These are phyloP conservation scores for Crocuta crocuta DNA, from an alignment of 2,113 vertebrate species.

Conservation along the genomic window DNA sequence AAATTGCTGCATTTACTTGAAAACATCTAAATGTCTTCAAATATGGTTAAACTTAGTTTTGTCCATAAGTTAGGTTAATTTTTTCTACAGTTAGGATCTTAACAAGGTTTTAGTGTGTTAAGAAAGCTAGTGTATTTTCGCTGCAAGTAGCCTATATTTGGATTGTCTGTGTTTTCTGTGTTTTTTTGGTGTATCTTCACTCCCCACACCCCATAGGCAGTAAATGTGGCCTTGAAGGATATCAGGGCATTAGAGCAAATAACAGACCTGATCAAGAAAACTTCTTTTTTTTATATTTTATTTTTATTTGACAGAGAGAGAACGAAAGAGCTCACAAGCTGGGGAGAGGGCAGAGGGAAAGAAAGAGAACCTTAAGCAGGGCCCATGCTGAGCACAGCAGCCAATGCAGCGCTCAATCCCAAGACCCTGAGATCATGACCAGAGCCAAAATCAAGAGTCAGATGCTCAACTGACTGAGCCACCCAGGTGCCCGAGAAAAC, in stretches of 20 bases:
- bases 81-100: not conserved
- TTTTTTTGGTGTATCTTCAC: not conserved
- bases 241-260: not conserved
- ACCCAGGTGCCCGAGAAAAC: no score
- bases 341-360: no score
- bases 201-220: not conserved
- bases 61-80: not conserved
- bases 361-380: no score
- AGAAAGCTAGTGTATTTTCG: not conserved
- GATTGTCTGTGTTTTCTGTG: slow-evolving; percentile 21
- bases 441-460: no score
- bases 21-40: not conserved
- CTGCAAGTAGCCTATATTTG: not conserved
- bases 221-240: not conserved
- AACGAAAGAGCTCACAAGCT: no score
- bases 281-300: not conserved
- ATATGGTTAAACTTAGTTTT: not conserved
- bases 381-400: no score
- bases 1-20: not conserved
- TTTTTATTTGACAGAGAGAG: no score
- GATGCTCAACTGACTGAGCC: no score
- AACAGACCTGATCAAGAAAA: not conserved
- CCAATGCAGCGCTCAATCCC: no score
- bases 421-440: no score
- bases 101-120: not conserved